Base-by-base conservation (phyloP, 2,888 invertebrate species). In the Oscheius myriophilus region DNA sequence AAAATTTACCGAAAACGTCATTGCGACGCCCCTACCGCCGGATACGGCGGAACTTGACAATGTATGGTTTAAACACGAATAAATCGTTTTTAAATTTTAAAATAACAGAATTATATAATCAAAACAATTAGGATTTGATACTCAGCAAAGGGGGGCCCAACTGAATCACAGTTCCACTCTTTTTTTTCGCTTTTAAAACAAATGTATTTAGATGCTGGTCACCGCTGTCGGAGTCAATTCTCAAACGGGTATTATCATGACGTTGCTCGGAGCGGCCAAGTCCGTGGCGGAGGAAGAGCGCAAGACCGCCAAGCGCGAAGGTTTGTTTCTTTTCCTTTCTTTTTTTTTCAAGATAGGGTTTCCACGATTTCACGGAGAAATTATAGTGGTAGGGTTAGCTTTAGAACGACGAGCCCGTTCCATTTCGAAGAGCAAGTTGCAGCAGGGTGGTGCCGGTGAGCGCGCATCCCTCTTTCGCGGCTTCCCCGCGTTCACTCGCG, bases 221-320 rank as follows among this genome's bases (percentile, higher is more conserved):
- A 74, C 79, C 12, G 83, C 84, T 51, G 86, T 86, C 18, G 86
- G 86, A 49, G 77, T 83, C 18, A 81, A 86, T 72, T 86, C 85
- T 21, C 85, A 85, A 70, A 85, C 84, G 58, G 86, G 86, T 54
- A 85, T 87, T 70, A 87, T 86, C 54, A 87, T 87, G 85, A 79
- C 82, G 16, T 76, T 86, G 63, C 76, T 87, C 41, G 87, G 87
- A 45, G 86, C 87, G 11, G 84, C 86, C 41, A 82, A 84, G 58
- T 71, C 75, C 14, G 83, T 75, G 11, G 82, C 77, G 33, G 83
- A 86, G 54, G 84, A 85, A 68, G 82, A 85, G 58, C 62, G 81
- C 55, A 83, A 83, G 72, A 78, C 79, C 49, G 75, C 74, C 49
- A 82, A 83, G 61, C 72, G 80, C 58, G 83, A 86, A 75, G 84